Evolutionary conservation across 2,797 vertebrate genomes (phyloP).

Genomic region (Cephalopachus bancanus): DNA sequence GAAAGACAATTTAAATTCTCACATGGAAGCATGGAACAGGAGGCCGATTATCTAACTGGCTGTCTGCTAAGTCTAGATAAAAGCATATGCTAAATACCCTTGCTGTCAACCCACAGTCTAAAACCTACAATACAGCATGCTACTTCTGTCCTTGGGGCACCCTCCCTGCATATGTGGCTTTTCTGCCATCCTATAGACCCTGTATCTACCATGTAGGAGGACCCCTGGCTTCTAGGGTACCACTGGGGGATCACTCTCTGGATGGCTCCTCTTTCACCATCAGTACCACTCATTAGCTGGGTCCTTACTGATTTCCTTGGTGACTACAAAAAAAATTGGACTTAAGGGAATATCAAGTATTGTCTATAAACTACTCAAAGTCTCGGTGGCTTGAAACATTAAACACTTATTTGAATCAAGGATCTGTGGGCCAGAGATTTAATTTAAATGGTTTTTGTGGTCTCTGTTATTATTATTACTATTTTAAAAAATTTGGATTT

Average conservation of each 20-base stretch:
- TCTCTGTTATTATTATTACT: not conserved
- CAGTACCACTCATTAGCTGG: not conserved
- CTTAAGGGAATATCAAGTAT: conserved; percentile 31
- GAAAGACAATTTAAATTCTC: conserved; percentile 16
- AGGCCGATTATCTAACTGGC: conserved; percentile 17
- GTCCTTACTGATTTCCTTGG: not conserved
- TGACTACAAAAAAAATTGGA: conserved; percentile 7
- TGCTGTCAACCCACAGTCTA: not conserved
- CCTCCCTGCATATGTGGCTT: not conserved
- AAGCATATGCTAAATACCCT: not conserved
- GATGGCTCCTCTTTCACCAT: not conserved
- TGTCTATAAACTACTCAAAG: not conserved
- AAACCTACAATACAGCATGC: not conserved
- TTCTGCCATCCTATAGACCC: not conserved
- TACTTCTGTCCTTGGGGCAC: not conserved
- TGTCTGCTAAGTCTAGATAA: conserved; percentile 3
- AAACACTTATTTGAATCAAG: conserved; percentile 40
- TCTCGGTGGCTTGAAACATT: not conserved
- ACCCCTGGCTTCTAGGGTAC: not conserved
- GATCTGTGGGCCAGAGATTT: not conserved
- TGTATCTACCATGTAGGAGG: not conserved
- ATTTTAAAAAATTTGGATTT: no score
- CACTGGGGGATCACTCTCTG: not conserved
- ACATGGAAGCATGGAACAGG: not conserved
- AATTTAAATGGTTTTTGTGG: not conserved